These are phyloP conservation scores for Misgurnus mizolepis DNA, from an alignment of 2,113 vertebrate genomes.

Conservation along the genomic window DNA sequence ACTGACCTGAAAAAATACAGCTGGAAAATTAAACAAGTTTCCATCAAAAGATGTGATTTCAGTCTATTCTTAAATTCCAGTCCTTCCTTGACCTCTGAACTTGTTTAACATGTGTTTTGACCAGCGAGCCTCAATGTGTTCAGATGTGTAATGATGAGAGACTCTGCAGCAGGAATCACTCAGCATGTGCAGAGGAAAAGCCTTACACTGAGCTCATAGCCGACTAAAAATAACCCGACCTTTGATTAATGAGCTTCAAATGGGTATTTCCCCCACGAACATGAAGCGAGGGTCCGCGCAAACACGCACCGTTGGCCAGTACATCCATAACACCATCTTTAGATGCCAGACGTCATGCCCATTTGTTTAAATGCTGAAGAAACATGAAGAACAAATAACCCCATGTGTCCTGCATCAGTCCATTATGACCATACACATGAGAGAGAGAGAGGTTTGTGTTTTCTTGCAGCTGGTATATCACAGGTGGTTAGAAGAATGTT, in stretches of 20 bases:
- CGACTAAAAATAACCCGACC: conserved; percentile 58
- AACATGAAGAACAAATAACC: conserved; percentile 62
- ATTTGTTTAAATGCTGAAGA: conserved; percentile 49
- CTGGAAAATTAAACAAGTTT: neutral
- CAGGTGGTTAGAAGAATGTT: conserved; percentile 60
- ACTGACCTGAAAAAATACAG: neutral
- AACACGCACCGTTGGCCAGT: conserved; percentile 47
- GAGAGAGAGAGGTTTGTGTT: conserved; percentile 60
- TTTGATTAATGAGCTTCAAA: conserved; percentile 65
- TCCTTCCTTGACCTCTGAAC: too few relatives aligned
- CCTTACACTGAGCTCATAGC: conserved; percentile 54
- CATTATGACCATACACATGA: conserved; percentile 40
- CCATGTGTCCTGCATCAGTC: conserved; percentile 64
- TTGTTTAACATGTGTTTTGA: too few relatives aligned
- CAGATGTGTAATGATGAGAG: too few relatives aligned
- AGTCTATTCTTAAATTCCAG: neutral
- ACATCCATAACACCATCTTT: conserved; percentile 23
- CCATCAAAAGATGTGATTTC: neutral
- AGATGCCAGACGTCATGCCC: conserved; percentile 19
- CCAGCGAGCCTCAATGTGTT: too few relatives aligned
- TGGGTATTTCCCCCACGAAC: conserved; percentile 55
- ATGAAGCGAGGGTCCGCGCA: conserved; percentile 56
- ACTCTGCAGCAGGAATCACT: too few relatives aligned
- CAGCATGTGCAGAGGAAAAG: neutral
- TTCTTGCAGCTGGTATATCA: conserved; percentile 55